Percentiles rank a stretch among this genome's conserved stretches.
Conservation (phyloP, 30 jellyfish, hydroid and myxozoan species). For the Aurelia sp. region DNA sequence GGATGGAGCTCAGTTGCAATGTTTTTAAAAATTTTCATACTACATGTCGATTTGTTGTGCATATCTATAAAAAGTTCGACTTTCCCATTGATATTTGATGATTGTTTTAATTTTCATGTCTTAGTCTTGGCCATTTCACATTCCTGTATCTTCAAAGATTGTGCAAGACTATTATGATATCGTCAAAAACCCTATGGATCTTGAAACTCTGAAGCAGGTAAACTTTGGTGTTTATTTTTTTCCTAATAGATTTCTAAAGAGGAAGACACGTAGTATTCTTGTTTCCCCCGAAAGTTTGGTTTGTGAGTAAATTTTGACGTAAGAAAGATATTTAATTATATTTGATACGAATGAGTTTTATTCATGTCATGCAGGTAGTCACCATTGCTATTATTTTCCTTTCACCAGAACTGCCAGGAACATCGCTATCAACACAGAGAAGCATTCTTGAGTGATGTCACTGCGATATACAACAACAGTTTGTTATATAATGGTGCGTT, state of each 20-base stretch:
- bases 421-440: constrained; percentile 86
- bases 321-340: too few species aligned
- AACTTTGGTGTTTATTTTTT: not conserved
- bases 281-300: too few species aligned
- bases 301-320: too few species aligned
- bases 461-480: constrained; percentile 82
- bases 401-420: constrained; percentile 90
- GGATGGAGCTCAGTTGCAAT: too few species aligned
- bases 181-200: constrained; percentile 90
- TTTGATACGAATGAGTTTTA: too few species aligned
- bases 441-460: constrained; percentile 75
- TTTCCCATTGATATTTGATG: not conserved
- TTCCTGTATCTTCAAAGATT: constrained; percentile 90
- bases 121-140: constrained; percentile 99
- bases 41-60: too few species aligned
- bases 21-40: too few species aligned
- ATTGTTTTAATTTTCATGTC: not conserved
- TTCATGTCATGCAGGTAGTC: not conserved
- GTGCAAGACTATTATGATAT: constrained; percentile 96
- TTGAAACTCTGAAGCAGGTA: constrained; percentile 86
- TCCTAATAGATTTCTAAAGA: too few species aligned
- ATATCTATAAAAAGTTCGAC: too few species aligned
- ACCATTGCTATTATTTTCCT: not conserved
- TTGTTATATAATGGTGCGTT: constrained; percentile 87
- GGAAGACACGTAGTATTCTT: too few species aligned